Conservation (phyloP, 2,888 invertebrate species). For the Sinotaia quadrata region DNA sequence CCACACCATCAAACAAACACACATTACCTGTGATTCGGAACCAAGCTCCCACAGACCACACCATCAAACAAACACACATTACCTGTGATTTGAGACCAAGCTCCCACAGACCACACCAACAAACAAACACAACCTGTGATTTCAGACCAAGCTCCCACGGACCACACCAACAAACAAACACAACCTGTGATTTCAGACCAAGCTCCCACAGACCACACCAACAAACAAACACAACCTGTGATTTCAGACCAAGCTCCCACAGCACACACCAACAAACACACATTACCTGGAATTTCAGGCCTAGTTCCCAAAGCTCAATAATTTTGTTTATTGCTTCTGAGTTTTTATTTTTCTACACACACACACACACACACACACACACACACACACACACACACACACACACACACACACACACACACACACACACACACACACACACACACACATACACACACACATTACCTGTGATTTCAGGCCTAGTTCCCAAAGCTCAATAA, state of each 20-base stretch:
- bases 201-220: not conserved
- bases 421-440: constrained; percentile 16
- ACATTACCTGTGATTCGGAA: not conserved
- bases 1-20: not conserved
- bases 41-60: not conserved
- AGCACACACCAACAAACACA: not conserved
- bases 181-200: not conserved
- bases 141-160: not conserved
- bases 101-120: not conserved
- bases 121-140: not conserved
- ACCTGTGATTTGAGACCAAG: not conserved
- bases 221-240: not conserved
- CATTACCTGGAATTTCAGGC: not conserved
- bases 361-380: not conserved
- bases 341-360: not conserved
- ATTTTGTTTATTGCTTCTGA: too few species aligned
- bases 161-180: not conserved
- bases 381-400: not conserved
- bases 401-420: constrained; percentile 5
- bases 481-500: constrained; percentile 10
- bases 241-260: too few species aligned
- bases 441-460: not conserved
- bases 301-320: too few species aligned
- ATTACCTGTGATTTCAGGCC: constrained; percentile 24
- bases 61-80: not conserved